Evolutionary conservation across 2,797 vertebrate species (phyloP).

Genomic region (Eupleurogrammus muticus): DNA sequence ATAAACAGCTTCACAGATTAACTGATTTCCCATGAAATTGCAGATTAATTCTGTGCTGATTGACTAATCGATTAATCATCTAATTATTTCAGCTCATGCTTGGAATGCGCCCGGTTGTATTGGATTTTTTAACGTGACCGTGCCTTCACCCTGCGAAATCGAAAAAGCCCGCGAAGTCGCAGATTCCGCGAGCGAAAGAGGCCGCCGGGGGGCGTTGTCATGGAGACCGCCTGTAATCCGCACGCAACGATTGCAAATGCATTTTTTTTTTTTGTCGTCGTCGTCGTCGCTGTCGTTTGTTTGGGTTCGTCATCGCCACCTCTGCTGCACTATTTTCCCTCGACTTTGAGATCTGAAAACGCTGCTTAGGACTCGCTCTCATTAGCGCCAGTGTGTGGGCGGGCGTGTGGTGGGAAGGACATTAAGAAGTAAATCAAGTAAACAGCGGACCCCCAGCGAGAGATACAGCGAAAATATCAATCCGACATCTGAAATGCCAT

Average conservation of each 20-base stretch:
- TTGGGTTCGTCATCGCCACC: neutral
- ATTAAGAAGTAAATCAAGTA: conserved; percentile 9
- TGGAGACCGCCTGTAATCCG: conserved; percentile 21
- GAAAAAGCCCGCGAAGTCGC: neutral
- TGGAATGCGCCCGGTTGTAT: neutral
- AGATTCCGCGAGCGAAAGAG: neutral
- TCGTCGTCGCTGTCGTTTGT: too few species aligned
- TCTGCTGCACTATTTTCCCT: neutral
- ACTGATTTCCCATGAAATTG: neutral
- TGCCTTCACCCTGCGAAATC: neutral
- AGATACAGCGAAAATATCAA: conserved; percentile 22
- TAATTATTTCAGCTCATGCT: neutral
- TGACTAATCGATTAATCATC: neutral
- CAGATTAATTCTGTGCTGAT: neutral
- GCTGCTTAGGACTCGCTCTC: neutral
- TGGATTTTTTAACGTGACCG: neutral
- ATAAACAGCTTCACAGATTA: too few species aligned
- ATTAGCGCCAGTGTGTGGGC: neutral
- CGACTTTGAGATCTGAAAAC: conserved; percentile 9
- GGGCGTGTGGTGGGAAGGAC: neutral
- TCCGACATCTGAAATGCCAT: conserved; percentile 9
- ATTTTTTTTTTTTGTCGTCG: too few species aligned
- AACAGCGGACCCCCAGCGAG: conserved; percentile 28
- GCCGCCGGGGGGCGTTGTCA: conserved; percentile 11
- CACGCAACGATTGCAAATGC: neutral